Evolutionary conservation across 1,140 invertebrate genomes (phyloP).

Genomic region (Lepidostoma basale): DNA sequence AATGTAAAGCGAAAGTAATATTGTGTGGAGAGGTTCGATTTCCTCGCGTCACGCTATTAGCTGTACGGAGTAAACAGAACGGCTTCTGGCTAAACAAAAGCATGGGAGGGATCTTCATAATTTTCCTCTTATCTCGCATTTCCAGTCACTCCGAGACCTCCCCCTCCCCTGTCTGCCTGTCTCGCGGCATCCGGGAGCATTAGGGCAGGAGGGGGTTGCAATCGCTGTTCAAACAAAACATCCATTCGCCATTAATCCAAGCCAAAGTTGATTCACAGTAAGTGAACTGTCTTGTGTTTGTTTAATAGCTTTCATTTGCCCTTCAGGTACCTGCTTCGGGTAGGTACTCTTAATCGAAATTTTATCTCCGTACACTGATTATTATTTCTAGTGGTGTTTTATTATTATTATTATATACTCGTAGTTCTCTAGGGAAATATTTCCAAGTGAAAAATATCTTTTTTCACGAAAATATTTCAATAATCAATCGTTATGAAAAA

Average conservation of each 20-base stretch:
- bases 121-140: constrained; percentile 37
- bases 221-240: constrained; percentile 41
- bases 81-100: constrained; percentile 16
- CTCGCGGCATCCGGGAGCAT: constrained; percentile 13
- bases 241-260: constrained; percentile 43
- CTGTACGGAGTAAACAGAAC: not conserved
- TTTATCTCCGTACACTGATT: no score
- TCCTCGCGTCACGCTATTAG: not conserved
- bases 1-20: not conserved
- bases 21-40: not conserved
- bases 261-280: constrained; percentile 27
- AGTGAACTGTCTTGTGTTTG: constrained; percentile 12
- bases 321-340: no score
- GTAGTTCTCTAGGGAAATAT: no score
- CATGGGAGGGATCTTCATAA: constrained; percentile 26
- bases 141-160: constrained; percentile 26
- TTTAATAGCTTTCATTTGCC: not conserved
- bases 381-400: no score
- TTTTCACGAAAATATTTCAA: no score
- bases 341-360: no score
- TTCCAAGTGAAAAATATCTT: no score
- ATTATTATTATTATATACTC: no score
- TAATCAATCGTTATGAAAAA: no score
- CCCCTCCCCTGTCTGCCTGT: not conserved
- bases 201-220: constrained; percentile 14